Evolutionary conservation across 1,140 invertebrate genomes (phyloP).

Genomic region (Solenopsis invicta): DNA sequence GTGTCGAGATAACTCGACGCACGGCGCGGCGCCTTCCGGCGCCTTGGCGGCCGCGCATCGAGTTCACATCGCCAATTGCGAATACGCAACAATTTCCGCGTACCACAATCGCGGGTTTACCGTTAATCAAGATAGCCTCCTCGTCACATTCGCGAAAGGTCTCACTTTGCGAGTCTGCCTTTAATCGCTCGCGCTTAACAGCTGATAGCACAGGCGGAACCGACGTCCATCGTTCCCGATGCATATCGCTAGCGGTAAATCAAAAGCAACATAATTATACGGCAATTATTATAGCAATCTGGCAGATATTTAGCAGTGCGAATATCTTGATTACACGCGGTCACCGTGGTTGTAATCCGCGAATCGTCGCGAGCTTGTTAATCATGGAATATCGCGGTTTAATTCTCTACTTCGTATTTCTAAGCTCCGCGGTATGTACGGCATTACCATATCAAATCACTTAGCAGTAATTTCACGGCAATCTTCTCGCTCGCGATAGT

Average conservation of each 20-base stretch:
- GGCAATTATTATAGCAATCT: conserved; percentile 35
- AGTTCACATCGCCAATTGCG: background rate
- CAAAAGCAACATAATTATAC: conserved; percentile 38
- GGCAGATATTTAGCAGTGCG: conserved; percentile 16
- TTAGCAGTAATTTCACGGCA: conserved; percentile 39
- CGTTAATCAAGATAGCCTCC: conserved; percentile 48
- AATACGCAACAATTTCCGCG: conserved; percentile 22
- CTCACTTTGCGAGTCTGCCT: conserved; percentile 15
- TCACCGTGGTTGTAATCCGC: background rate
- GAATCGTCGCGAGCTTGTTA: conserved; percentile 14
- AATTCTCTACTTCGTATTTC: conserved; percentile 8
- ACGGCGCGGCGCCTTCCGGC: conserved; percentile 20
- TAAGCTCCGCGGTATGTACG: background rate
- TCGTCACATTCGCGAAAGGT: conserved; percentile 33
- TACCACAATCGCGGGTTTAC: conserved; percentile 40
- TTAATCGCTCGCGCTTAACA: conserved; percentile 30
- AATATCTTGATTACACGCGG: conserved; percentile 2
- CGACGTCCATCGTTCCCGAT: conserved; percentile 11
- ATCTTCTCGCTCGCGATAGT: conserved; percentile 41
- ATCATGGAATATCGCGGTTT: background rate
- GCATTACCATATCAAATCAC: conserved; percentile 36
- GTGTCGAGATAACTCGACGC: conserved; percentile 12
- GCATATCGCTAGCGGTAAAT: conserved; percentile 46
- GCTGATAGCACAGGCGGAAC: conserved; percentile 37
- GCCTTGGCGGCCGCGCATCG: background rate